Evolutionary conservation across 2,888 invertebrate species (phyloP), one percentile per base, ranked within the genome.

Genomic region (Ophonus ardosiacus): DNA sequence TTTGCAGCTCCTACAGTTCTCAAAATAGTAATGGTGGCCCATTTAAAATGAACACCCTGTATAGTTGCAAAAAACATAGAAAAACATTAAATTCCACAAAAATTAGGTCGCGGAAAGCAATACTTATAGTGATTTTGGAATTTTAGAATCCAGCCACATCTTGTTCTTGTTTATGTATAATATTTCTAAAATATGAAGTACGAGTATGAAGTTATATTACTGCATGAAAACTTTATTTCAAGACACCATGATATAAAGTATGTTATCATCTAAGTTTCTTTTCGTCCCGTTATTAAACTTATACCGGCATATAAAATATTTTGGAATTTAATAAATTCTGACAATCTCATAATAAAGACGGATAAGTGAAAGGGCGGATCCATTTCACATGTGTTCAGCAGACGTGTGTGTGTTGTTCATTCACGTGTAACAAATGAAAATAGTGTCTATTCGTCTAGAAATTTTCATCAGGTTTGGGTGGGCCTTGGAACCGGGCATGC

Each of bases 401-500:
- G 0, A n/a, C 38, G 38, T 31, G 68, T 68, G 38, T 31, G 68
- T 68, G 38, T 68, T 68, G 76, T 18, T 40, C 40, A 61, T 59
- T 80, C 80, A 61, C 40, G 80, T 80, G 80, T 80, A 80, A 80
- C 61, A 80, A 61, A 80, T 61, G 57, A 80, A 17, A 80, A 61
- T 80, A 38, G 38, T 80, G 80, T 38, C 40, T 40, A 61, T 59
- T 80, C 59, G 40, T 18, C 59, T 61, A 59, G 80, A 80, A 80
- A 80, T 59, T 80, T 80, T 80, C 68, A 68, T 68, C 68, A 31
- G 56, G 24, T 56, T 31, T 21, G 21, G 24, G 57, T 51, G 57
- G 51, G 78, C 51, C 24, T 10, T 56, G 78, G 57, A 56, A 13
- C 38, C 31, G 13, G n/a, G 2, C 65, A 31, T 5, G 31, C 57